Conservation (phyloP, 2,888 invertebrate genomes). For the Cerceris ruficornis region DNA sequence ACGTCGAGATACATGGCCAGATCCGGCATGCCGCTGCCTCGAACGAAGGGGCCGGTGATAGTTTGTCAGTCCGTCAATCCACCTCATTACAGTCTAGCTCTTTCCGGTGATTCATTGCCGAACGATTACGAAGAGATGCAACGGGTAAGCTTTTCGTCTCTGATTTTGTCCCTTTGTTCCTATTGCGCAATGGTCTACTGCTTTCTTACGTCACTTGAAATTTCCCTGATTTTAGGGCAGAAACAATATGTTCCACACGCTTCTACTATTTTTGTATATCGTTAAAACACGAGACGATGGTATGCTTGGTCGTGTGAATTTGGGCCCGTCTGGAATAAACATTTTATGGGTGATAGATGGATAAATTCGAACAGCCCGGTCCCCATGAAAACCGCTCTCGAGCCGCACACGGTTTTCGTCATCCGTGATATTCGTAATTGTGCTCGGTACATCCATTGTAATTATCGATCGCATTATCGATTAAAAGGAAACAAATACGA, state of each 20-base stretch:
- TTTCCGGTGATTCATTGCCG: conserved; percentile 77
- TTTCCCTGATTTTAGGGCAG: conserved; percentile 86
- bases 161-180: not conserved
- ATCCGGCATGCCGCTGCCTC: conserved; percentile 81
- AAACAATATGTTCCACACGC: conserved; percentile 93
- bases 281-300: conserved; percentile 89
- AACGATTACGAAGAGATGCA: conserved; percentile 87
- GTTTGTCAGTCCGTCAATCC: conserved; percentile 87
- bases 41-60: conserved; percentile 83
- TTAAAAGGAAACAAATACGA: conserved; percentile 1
- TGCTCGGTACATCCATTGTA: too few species aligned
- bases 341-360: conserved; percentile 90
- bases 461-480: not conserved
- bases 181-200: not conserved
- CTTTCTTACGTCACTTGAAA: conserved; percentile 18
- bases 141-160: conserved; percentile 82
- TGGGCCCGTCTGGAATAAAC: conserved; percentile 92
- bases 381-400: not conserved
- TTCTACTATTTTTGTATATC: conserved; percentile 91
- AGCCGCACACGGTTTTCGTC: not conserved
- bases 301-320: conserved; percentile 89
- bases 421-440: too few species aligned
- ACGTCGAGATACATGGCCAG: conserved; percentile 81
- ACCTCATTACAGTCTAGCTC: conserved; percentile 88
- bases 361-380: conserved; percentile 11